Base-by-base conservation (phyloP, 2,113 vertebrate species). In the Serinus canaria region DNA sequence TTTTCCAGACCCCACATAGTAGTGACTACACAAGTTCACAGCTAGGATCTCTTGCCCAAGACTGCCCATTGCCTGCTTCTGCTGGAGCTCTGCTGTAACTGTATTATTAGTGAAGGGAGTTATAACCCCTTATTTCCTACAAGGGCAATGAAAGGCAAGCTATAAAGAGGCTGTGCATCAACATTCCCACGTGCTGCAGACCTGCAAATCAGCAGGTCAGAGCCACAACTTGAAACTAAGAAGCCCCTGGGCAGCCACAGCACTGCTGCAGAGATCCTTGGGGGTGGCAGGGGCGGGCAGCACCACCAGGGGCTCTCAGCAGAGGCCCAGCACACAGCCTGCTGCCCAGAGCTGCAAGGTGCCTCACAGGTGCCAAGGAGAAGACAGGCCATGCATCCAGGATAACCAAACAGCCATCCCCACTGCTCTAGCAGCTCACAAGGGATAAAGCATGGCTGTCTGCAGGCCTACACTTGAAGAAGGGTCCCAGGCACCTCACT, bases 111-210 rank as follows among this genome's bases (percentile, higher is more conserved):
- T 8, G 1, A 88, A 75, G 87, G 30, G 15, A 87, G 35, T 35
- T 67, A 47, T 19, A 94, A 91, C 47, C 53, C 46, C 37, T 82
- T 56, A 90, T 88, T 92, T 91, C 70, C 60, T 94, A 77, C 1
- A 3, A 90, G 37, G 13, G 41, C 70, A 94, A 94, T 63, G 47
- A 90, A 88, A 93, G 80, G 50, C 46, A 53, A 31, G 11, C n/a
- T 55, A 28, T 20, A 41, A 89, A 87, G 74, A 74, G 8, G 46
- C 39, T 58, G 15, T 75, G 12, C 39, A 74, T 58, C 43, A 74
- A 70, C 82, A 77, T 35, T 41, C 20, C 24, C 50, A 62, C 25
- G 2, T 80, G 77, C 60, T 81, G 31, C 52, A 83, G 63, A 92
- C n/a, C 78, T 89, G 46, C 50, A 81, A 63, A 89, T 72, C 77